Evolutionary conservation across 2,113 vertebrate genomes (phyloP).

Genomic region (Myotis yumanensis): DNA sequence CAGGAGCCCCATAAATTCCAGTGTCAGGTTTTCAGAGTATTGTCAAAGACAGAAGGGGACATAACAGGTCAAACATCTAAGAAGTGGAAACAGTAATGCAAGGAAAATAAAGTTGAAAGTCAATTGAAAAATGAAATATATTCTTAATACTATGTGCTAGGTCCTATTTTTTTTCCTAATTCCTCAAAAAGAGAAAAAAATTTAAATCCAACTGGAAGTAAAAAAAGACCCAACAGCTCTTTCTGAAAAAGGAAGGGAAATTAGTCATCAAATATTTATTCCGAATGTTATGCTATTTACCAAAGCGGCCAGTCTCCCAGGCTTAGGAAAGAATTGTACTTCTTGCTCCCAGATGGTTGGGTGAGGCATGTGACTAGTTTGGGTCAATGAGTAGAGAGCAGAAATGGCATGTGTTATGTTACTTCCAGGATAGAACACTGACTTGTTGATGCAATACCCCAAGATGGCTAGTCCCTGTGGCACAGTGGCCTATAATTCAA

Average conservation of each 20-base stretch:
- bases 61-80: not conserved
- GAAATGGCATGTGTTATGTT: not conserved
- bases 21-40: not conserved
- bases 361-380: not conserved
- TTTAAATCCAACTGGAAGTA: not conserved
- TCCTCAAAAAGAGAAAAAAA: not conserved
- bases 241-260: not conserved
- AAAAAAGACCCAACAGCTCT: not conserved
- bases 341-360: not conserved
- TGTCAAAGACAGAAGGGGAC: not conserved
- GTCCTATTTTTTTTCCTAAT: not conserved
- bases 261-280: not conserved
- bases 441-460: not conserved
- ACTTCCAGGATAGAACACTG: not conserved
- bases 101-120: not conserved
- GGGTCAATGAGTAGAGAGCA: not conserved
- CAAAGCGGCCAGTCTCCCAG: not conserved
- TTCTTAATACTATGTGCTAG: not conserved
- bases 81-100: not conserved
- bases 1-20: not conserved
- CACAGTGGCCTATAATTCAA: not conserved
- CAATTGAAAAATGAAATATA: not conserved
- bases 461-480: not conserved
- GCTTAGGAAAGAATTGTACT: not conserved
- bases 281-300: not conserved